These are phyloP conservation scores for Syndactyla subalaris DNA, from an alignment of 2,797 vertebrate genomes.

Conservation along the genomic window DNA sequence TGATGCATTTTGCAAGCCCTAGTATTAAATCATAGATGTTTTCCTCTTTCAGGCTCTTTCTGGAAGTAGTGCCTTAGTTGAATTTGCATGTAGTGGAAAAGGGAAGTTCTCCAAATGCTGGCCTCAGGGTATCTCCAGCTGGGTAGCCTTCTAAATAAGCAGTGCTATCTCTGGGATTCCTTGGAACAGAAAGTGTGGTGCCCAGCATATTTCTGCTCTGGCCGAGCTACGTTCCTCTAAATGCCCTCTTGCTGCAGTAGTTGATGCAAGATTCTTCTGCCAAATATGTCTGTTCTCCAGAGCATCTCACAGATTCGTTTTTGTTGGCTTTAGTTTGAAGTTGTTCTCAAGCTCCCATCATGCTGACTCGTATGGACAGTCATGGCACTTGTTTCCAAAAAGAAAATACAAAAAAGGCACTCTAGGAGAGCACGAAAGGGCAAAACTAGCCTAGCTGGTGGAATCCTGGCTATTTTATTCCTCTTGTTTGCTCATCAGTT, in stretches of 20 bases:
- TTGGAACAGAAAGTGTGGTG: not conserved
- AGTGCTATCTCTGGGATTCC: not conserved
- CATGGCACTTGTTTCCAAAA: not conserved
- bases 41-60: not conserved
- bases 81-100: not conserved
- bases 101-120: not conserved
- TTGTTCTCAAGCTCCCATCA: not conserved
- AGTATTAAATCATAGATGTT: not conserved
- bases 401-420: not conserved
- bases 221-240: not conserved
- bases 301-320: not conserved
- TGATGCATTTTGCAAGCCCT: not conserved
- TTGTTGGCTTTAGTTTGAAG: not conserved
- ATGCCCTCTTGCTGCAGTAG: not conserved
- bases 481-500: not conserved
- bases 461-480: not conserved
- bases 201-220: not conserved
- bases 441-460: not conserved
- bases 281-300: not conserved
- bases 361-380: not conserved
- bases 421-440: not conserved
- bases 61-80: not conserved
- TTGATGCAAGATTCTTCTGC: not conserved
- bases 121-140: not conserved
- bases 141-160: not conserved